These are phyloP conservation scores for Spinibarbus caldwelli DNA, from an alignment of 2,797 vertebrate genomes.

Conservation along the genomic window DNA sequence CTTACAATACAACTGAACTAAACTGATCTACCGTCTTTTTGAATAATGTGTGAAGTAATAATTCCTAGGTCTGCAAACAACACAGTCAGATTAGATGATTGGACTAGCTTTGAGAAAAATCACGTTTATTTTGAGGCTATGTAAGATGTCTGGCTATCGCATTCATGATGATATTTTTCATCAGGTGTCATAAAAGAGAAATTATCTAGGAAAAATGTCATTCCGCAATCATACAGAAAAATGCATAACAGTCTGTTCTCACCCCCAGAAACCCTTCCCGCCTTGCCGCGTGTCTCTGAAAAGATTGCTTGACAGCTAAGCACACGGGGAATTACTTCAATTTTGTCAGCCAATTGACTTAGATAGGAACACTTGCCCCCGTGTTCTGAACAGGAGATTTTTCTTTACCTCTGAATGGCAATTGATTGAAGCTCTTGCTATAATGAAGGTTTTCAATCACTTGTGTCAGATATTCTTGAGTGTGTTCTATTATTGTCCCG, in stretches of 20 bases:
- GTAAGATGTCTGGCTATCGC: background rate
- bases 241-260: slow-evolving; percentile 20
- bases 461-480: slow-evolving; percentile 42
- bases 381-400: slow-evolving; percentile 38
- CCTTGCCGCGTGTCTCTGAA: slow-evolving; percentile 38
- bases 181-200: slow-evolving; percentile 25
- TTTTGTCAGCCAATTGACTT: slow-evolving; percentile 60
- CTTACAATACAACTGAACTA: slow-evolving; percentile 9
- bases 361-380: slow-evolving; percentile 27
- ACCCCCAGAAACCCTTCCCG: slow-evolving; percentile 14
- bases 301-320: slow-evolving; percentile 61
- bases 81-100: background rate
- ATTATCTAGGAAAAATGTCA: slow-evolving; percentile 29
- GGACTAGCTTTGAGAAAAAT: background rate
- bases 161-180: background rate
- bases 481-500: slow-evolving; percentile 53
- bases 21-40: background rate
- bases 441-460: slow-evolving; percentile 60
- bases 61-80: background rate
- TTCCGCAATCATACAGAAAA: background rate
- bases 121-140: background rate
- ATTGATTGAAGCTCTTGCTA: slow-evolving; percentile 55
- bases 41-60: background rate
- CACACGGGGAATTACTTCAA: slow-evolving; percentile 60
- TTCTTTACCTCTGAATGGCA: slow-evolving; percentile 45